Evolutionary conservation across 2,113 vertebrate genomes (phyloP).

Genomic region (Embiotoca jacksoni): DNA sequence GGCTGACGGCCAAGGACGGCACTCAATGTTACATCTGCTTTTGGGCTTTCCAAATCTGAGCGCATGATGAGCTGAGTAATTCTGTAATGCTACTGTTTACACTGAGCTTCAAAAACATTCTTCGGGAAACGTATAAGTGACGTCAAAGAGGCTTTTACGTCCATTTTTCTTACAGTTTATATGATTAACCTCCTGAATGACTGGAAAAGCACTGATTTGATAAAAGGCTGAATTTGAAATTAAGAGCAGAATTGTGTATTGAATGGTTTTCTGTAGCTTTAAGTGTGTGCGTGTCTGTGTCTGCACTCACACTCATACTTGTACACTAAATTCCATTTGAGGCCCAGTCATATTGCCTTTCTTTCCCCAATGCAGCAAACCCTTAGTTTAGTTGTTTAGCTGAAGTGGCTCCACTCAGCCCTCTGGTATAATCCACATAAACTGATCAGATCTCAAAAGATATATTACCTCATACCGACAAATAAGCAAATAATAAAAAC

Average conservation of each 20-base stretch:
- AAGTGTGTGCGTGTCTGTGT: background rate
- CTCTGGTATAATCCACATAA: constrained; percentile 51
- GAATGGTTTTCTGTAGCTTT: background rate
- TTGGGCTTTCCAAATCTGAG: background rate
- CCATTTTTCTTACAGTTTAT: too few species aligned
- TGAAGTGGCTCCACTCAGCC: constrained; percentile 56
- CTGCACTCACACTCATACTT: background rate
- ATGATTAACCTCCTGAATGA: too few species aligned
- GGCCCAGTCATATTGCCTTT: background rate
- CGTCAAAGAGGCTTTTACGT: too few species aligned
- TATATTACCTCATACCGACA: constrained; percentile 34
- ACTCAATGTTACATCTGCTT: background rate
- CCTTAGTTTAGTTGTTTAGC: constrained; percentile 65
- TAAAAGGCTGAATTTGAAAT: constrained; percentile 33
- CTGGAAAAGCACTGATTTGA: background rate
- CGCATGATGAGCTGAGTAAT: background rate
- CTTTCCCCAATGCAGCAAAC: constrained; percentile 12
- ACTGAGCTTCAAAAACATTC: background rate
- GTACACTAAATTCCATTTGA: constrained; percentile 36
- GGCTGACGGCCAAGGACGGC: background rate
- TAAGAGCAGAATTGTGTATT: constrained; percentile 2
- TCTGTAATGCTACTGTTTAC: background rate
- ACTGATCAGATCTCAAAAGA: constrained; percentile 70
- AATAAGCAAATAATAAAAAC: constrained; percentile 59
- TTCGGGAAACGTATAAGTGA: too few species aligned